A percentile compares a stretch with the other conserved stretches of the same genome.
These are phyloP conservation scores for Dinothrombium tinctorium DNA, from an alignment of 1,140 invertebrate species.

Conservation along the genomic window DNA sequence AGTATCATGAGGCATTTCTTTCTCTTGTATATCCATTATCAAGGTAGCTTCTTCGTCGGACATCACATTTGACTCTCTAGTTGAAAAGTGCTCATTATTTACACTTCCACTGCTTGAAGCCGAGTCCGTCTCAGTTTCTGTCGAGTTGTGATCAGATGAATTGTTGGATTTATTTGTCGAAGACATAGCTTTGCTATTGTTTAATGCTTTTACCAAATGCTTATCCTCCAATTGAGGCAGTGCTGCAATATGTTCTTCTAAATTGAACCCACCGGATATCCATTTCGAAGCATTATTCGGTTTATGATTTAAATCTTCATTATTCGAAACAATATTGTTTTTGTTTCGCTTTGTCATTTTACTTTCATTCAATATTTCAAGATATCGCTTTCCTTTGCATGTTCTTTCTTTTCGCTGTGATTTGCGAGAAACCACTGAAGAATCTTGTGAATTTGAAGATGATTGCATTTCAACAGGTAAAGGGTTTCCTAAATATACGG, in stretches of 20 bases:
- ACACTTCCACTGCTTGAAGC: not conserved
- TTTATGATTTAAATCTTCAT: too few species aligned
- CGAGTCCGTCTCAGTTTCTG: not conserved
- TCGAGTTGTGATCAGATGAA: too few species aligned
- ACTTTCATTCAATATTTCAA: slow-evolving; percentile 2
- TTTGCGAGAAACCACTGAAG: not conserved
- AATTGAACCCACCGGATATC: slow-evolving; percentile 41
- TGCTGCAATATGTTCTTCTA: slow-evolving; percentile 59
- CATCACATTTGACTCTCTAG: too few species aligned
- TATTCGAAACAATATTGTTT: too few species aligned
- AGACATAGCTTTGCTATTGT: too few species aligned
- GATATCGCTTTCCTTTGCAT: slow-evolving; percentile 6
- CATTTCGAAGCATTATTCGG: slow-evolving; percentile 4
- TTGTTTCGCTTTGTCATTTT: slow-evolving; percentile 3
- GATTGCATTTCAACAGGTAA: not conserved
- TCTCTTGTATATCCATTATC: not conserved
- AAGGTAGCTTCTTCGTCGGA: too few species aligned
- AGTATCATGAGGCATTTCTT: too few species aligned
- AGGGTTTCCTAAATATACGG: not conserved
- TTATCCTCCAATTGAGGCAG: slow-evolving; percentile 33
- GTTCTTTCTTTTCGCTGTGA: not conserved
- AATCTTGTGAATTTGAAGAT: not conserved
- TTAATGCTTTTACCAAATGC: too few species aligned
- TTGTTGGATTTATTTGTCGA: not conserved
- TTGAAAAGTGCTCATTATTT: not conserved